A percentile compares a stretch with the other conserved stretches of the same genome.
phyloP scores from a whole-genome alignment of 2,888 invertebrate species.

The Invenusta paracnida region DNA sequence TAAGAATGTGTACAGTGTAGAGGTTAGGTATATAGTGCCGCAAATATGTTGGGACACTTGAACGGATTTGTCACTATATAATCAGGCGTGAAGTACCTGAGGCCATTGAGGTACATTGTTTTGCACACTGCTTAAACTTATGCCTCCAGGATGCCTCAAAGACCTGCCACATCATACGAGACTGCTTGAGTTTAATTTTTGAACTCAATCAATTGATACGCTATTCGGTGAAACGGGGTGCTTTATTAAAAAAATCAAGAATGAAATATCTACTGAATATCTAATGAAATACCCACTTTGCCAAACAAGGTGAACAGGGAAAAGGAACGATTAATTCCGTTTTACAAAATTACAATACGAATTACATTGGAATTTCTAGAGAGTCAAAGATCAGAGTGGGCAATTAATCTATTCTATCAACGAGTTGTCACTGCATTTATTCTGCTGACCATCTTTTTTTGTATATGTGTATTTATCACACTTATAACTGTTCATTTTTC shows the following conservation, averaged over 20 bases:
- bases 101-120: neutral
- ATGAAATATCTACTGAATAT: neutral
- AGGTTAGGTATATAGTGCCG: conserved; percentile 32
- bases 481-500: no score
- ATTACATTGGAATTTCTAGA: no score
- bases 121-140: conserved; percentile 22
- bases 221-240: neutral
- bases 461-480: no score
- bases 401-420: conserved; percentile 17
- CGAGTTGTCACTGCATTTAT: conserved; percentile 1
- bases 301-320: conserved; percentile 17
- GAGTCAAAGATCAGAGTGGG: neutral
- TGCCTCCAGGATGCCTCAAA: conserved; percentile 20
- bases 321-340: neutral
- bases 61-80: neutral
- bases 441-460: no score
- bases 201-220: neutral
- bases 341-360: neutral
- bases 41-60: conserved; percentile 12
- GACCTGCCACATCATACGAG: neutral
- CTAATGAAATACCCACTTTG: neutral
- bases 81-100: neutral
- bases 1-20: neutral
- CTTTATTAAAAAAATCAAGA: neutral
- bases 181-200: neutral